Base-by-base conservation (phyloP, 1,140 invertebrate species). In the Anoplolepis gracilipes region DNA sequence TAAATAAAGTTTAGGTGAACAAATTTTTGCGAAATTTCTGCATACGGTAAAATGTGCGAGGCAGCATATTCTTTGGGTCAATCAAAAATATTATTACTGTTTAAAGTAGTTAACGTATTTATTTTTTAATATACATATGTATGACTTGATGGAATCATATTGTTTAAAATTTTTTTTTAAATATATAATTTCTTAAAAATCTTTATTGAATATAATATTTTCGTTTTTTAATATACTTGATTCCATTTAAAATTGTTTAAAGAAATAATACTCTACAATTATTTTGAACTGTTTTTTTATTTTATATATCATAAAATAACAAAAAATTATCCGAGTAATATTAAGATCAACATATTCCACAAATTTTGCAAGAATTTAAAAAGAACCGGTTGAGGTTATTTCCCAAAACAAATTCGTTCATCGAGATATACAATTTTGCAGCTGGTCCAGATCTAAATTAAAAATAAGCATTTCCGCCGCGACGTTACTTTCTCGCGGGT, bases 391-490 rank as follows among this genome's bases (percentile, higher is more conserved):
- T 8, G 25, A 4, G 33, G 6, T 10, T 77, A 5, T 49, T 64
- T 62, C 6, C 16, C 11, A 30, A 53, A 53, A 53, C 16, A 69
- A 39, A 11, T 8, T 79, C 22, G 22, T 30, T 69, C 10, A 11
- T 8, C 6, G 16, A n/a, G 33, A 1, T 55, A 10, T 19, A 19
- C 30, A 28, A 25, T 39, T 62, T 70, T 53, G 16, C 25, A 8
- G 65, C 53, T 33, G 39, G 25, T 69, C n/a, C 25, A 30, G 88
- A 85, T 88, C 69, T 88, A 85, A 78, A 89, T 89, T 81, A 39
- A 46, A 57, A 33, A 67, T 88, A 75, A 75, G 62, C 59, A 70
- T 85, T 70, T 62, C 39, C 10, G 2, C 1, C 13, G 36, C 22
- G 30, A 49, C 13, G n/a, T 11, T 8, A 53, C 46, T 70, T 70